phyloP scores from a whole-genome alignment of 2,113 vertebrate species.

The Catagonus wagneri region DNA sequence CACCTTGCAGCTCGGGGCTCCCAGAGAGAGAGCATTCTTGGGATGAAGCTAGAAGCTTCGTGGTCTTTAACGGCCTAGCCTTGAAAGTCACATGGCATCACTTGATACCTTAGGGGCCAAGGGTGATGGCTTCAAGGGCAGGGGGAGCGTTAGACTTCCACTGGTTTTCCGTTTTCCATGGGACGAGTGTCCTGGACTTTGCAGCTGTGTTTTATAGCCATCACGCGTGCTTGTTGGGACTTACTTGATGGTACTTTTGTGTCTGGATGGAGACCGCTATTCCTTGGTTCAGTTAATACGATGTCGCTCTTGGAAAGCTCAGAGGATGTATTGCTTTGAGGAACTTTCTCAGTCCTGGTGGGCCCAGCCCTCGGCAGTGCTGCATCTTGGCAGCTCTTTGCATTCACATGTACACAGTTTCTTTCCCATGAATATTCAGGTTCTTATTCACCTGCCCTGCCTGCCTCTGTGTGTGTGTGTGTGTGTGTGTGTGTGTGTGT shows the following conservation, averaged over 20 bases:
- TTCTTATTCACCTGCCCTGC: constrained; percentile 48
- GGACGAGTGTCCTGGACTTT: background rate
- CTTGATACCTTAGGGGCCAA: background rate
- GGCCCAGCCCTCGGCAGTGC: background rate
- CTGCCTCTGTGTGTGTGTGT: background rate
- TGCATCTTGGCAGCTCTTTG: constrained; percentile 73
- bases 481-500: background rate
- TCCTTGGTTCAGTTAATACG: accelerated
- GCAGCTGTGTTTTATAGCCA: background rate
- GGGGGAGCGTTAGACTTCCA: no score
- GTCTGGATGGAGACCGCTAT: background rate
- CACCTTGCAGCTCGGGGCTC: background rate
- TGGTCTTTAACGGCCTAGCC: background rate
- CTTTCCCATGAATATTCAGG: constrained; percentile 77
- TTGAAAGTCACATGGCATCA: background rate
- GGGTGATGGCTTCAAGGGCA: no score
- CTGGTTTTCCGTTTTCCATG: background rate
- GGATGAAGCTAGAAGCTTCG: background rate
- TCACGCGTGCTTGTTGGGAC: background rate
- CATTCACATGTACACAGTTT: constrained; percentile 70
- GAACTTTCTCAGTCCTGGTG: background rate
- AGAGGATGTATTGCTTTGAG: background rate
- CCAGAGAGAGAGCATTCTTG: background rate
- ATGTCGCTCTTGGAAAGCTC: background rate
- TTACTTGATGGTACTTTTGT: background rate